Evolutionary conservation across 2,888 invertebrate species (phyloP).

Genomic region (Alentia gelatinosa): DNA sequence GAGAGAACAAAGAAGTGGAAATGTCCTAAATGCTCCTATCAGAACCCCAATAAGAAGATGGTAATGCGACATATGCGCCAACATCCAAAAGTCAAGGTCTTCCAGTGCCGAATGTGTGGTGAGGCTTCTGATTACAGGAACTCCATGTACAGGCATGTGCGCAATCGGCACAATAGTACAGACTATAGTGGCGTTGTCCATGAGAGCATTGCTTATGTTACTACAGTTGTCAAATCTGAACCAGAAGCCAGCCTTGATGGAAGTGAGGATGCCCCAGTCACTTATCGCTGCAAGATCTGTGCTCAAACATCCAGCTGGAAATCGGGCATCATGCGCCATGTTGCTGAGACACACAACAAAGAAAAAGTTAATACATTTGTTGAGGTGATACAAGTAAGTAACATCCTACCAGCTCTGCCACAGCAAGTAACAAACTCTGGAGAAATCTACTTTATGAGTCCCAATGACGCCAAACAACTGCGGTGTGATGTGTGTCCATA

Average conservation of each 20-base stretch:
- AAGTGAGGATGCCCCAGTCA: background rate
- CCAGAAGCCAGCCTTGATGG: background rate
- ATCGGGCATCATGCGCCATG: conserved; percentile 37
- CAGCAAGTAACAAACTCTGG: conserved; percentile 37
- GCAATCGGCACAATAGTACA: conserved; percentile 68
- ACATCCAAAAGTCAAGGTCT: conserved; percentile 64
- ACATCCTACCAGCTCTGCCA: conserved; percentile 43
- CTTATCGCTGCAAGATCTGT: conserved; percentile 51
- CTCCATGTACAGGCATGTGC: conserved; percentile 78
- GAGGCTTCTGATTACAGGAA: conserved; percentile 79
- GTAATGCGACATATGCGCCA: conserved; percentile 73
- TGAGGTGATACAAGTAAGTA: conserved; percentile 18
- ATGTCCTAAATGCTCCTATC: conserved; percentile 93
- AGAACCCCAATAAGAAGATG: conserved; percentile 70
- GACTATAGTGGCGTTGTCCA: conserved; percentile 62
- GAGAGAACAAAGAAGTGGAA: conserved; percentile 83
- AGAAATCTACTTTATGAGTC: conserved; percentile 11
- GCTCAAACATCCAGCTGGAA: conserved; percentile 15
- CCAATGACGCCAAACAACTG: conserved; percentile 66
- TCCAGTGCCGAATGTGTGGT: conserved; percentile 78
- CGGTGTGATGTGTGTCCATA: conserved; percentile 88
- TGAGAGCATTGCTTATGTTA: conserved; percentile 39
- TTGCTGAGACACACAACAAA: conserved; percentile 38
- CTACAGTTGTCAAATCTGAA: conserved; percentile 19
- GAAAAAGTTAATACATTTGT: conserved; percentile 18